Conservation (phyloP, 2,888 invertebrate species). For the Drosophila dives region DNA sequence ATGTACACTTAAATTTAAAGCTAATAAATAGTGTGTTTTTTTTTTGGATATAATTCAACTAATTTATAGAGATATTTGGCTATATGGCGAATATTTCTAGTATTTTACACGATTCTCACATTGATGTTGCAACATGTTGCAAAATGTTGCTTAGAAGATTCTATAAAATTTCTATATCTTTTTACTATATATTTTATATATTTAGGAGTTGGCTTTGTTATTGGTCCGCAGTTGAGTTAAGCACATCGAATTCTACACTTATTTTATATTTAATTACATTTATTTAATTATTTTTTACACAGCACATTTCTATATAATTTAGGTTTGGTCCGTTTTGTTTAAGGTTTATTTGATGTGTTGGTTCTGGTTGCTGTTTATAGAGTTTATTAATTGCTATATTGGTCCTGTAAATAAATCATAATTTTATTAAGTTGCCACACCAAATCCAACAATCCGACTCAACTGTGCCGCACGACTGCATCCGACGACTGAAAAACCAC, state of each 20-base stretch:
- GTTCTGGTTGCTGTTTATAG: conserved; percentile 35
- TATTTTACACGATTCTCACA: conserved; percentile 57
- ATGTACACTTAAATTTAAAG: conserved; percentile 74
- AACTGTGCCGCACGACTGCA: conserved; percentile 45
- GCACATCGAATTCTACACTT: conserved; percentile 49
- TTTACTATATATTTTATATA: conserved; percentile 3
- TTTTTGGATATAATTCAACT: conserved; percentile 12
- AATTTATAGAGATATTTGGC: conserved; percentile 7
- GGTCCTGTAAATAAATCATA: conserved; percentile 57
- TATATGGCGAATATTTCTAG: conserved; percentile 2
- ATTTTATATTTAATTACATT: conserved; percentile 38
- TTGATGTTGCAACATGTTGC: conserved; percentile 53
- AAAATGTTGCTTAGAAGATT: conserved; percentile 34
- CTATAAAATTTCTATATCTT: conserved; percentile 12
- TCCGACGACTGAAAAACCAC: conserved; percentile 20
- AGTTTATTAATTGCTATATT: conserved; percentile 53
- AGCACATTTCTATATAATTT: conserved; percentile 46
- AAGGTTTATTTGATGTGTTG: conserved; percentile 19
- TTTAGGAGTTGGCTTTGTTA: conserved; percentile 24
- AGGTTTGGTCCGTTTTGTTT: conserved; percentile 54
- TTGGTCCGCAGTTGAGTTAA: conserved; percentile 65
- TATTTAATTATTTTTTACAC: conserved; percentile 32
- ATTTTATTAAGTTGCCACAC: conserved; percentile 10
- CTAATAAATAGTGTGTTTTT: conserved; percentile 24
- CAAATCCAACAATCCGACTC: conserved; percentile 34